These are phyloP conservation scores for Berghia stephanieae DNA, from an alignment of 1,140 invertebrate species.

Conservation along the genomic window DNA sequence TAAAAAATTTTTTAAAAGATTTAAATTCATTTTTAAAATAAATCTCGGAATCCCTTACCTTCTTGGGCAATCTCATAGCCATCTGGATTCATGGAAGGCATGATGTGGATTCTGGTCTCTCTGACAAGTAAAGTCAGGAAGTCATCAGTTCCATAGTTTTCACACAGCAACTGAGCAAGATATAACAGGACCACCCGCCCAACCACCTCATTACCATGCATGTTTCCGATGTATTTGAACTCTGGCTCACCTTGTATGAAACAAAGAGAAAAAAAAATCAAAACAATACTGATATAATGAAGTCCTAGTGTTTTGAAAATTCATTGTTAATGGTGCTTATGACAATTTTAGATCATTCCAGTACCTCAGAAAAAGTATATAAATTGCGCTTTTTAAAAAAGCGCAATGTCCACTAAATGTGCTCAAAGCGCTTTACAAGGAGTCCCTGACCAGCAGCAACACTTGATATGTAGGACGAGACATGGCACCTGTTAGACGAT, in stretches of 20 bases:
- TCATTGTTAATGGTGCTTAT: too few relatives aligned
- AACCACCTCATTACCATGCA: constrained; percentile 91
- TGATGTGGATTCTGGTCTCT: constrained; percentile 83
- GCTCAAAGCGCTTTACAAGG: too few relatives aligned
- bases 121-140: constrained; percentile 78
- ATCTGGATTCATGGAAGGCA: constrained; percentile 91
- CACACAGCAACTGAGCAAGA: constrained; percentile 70
- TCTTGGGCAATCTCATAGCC: constrained; percentile 82
- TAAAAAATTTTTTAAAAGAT: too few relatives aligned
- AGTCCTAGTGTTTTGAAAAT: too few relatives aligned
- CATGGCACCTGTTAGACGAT: too few relatives aligned
- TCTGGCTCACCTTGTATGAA: constrained; percentile 63
- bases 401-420: too few relatives aligned
- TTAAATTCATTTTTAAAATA: too few relatives aligned
- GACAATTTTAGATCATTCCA: too few relatives aligned
- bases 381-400: too few relatives aligned
- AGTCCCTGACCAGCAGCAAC: too few relatives aligned
- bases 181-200: constrained; percentile 84
- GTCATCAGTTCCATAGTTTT: constrained; percentile 77
- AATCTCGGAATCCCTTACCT: constrained; percentile 75
- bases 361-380: too few relatives aligned
- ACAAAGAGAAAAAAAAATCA: not conserved
- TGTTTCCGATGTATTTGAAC: constrained; percentile 89
- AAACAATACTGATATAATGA: not conserved
- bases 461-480: too few relatives aligned